Base-by-base conservation (phyloP, 2,113 vertebrate species). In the Oncorhynchus mykiss region DNA sequence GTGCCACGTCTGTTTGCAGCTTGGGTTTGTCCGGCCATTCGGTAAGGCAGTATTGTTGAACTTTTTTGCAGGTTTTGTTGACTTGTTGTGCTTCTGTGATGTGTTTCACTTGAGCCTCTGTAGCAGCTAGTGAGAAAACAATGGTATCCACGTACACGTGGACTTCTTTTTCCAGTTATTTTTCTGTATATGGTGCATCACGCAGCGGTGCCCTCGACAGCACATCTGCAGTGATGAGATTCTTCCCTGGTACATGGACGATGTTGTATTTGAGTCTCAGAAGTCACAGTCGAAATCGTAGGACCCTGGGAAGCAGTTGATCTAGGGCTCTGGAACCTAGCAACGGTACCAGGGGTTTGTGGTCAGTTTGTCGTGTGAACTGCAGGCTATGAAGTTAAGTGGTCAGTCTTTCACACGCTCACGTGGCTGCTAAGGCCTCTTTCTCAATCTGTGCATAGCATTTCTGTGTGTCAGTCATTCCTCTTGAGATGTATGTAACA, bases 271-370 rank as follows among this genome's bases (percentile, higher is more conserved):
- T 59, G 39, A 78, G 77, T 48, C 34, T 57, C 27, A 78, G n/a
- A 12, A 80, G 67, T 2, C 65, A 13, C n/a, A 84, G 48, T 1
- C 16, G 2, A 4, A 80, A 80, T 4, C 79, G 78, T 1, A 83
- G 71, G 1, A 78, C 45, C 20, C 70, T 68, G 0, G 73, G 66
- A 8, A 75, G 82, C 2, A 85, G 72, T 3, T 86, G 51, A 45
- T 81, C 76, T 0, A 84, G 18, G 2, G 75, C 78, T 54, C 73
- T 85, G 25, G 80, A 66, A 2, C 74, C 73, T 8, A 87, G 22
- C 9, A 85, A 34, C 11, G 74, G 74, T 18, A 84, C 70, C 14
- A 84, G 62, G 0, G 67, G 78, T 51, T 84, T 86, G 20, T 87
- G 84, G 18, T 83, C 78, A 11, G 78, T 82, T 11, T 67, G 59